Evolutionary conservation across 2,113 vertebrate species (phyloP), one percentile per base, ranked within the genome.

Genomic region (Cynocephalus volans): DNA sequence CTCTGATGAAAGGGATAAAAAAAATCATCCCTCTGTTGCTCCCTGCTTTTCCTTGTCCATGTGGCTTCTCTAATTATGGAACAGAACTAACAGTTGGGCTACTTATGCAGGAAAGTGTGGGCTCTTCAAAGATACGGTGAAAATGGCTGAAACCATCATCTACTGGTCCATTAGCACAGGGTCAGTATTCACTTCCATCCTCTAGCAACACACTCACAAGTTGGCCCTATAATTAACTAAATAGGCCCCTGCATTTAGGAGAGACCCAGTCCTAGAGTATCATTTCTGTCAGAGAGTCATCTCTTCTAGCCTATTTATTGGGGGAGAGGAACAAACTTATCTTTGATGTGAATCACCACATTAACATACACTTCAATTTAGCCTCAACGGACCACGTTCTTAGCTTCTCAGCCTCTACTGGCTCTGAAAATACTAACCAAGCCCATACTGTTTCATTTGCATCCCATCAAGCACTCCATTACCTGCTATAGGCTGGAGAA

Each of bases 181-280:
- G n/a, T 7, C 26, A n/a, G 76, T 64, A 97, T 97, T 98, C 95
- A 97, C 96, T 96, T 81, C 92, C 58, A 97, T 87, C 26, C 65
- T 87, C 93, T 45, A 89, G 89, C 65, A 95, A 64, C 95, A 95
- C 92, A 96, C 95, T 97, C 96, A 95, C 92, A 95, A 87, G 93
- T 79, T 98, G 95, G 84, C 80, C 75, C 96, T 95, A 93, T 97
- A 98, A 97, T 96, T 97, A 98, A 95, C 93, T 98, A 97, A 97
- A 96, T 96, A 97, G 94, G 80, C 84, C 54, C 97, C 95, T 98
- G 98, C 95, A 98, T 95, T 95, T 96, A 97, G 52, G 67, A 95
- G 65, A 96, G 75, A 85, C 36, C 89, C 31, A 81, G 86, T 67
- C 75, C 64, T 85, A 54, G 94, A 96, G 84, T 94, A 86, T 95